Conservation (phyloP, 2,113 vertebrate species). For the Heteronetta atricapilla region DNA sequence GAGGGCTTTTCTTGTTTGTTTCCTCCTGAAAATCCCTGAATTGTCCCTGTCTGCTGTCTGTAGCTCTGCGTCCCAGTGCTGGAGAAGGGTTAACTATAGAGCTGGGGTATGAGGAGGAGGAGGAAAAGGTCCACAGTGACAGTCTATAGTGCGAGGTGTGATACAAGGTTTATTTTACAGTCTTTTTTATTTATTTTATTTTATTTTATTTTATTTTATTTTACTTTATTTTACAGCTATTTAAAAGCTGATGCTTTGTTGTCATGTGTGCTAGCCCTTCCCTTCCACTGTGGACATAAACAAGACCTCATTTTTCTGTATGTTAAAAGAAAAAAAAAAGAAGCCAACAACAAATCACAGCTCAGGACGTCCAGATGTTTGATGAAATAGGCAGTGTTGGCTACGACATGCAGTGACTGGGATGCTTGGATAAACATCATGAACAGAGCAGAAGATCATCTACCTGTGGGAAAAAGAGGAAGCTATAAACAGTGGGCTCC, state of each 20-base stretch:
- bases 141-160: background rate
- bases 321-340: background rate
- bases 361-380: background rate
- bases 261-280: background rate
- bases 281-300: background rate
- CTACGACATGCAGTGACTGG: background rate
- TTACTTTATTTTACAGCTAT: background rate
- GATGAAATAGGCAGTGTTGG: background rate
- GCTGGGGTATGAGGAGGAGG: background rate
- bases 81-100: rapidly evolving
- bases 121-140: background rate
- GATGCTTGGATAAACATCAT: background rate
- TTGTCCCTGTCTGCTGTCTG: background rate
- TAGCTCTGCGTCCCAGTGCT: background rate
- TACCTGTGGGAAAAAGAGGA: background rate
- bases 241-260: background rate
- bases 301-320: background rate
- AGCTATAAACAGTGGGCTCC: background rate
- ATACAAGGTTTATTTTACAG: too few species aligned
- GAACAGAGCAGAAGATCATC: background rate
- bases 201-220: too few species aligned
- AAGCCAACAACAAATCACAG: background rate
- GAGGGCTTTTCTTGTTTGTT: background rate
- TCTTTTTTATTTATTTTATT: too few species aligned
- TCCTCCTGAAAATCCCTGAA: background rate